Evolutionary conservation across 1,140 invertebrate genomes (phyloP).

Genomic region (Ceratosolen fusciceps): DNA sequence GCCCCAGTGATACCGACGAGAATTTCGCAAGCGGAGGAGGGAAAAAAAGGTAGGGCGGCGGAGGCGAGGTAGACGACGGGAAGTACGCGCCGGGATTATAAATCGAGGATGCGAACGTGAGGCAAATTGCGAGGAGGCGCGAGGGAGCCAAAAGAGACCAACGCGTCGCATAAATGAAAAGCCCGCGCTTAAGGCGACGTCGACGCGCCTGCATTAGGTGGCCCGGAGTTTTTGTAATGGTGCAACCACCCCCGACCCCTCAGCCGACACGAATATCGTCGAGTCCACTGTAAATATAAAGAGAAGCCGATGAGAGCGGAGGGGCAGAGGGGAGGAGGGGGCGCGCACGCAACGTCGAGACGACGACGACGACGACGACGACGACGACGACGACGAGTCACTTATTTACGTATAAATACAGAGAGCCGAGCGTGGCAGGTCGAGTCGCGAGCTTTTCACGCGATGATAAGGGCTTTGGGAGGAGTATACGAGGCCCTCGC

Average conservation of each 20-base stretch:
- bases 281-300: neutral
- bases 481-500: constrained; percentile 11
- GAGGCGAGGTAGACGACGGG: neutral
- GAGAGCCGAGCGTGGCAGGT: too few species aligned
- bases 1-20: neutral
- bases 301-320: neutral
- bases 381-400: too few species aligned
- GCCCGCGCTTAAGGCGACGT: neutral
- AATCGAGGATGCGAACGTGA: constrained; percentile 52
- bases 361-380: too few species aligned
- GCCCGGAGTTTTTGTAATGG: constrained; percentile 1
- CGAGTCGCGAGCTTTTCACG: constrained; percentile 1
- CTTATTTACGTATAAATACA: constrained; percentile 31
- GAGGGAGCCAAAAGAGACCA: neutral
- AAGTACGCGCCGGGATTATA: constrained; percentile 37
- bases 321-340: too few species aligned
- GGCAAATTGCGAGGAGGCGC: constrained; percentile 51
- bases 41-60: constrained; percentile 43
- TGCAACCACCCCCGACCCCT: neutral
- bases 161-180: constrained; percentile 16
- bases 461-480: neutral
- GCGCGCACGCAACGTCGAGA: neutral
- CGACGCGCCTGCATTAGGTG: constrained; percentile 4
- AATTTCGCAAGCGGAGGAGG: constrained; percentile 25
- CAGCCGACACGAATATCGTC: neutral